phyloP scores from a whole-genome alignment of 2,797 vertebrate species.

The Neosilurus hyrtlii region DNA sequence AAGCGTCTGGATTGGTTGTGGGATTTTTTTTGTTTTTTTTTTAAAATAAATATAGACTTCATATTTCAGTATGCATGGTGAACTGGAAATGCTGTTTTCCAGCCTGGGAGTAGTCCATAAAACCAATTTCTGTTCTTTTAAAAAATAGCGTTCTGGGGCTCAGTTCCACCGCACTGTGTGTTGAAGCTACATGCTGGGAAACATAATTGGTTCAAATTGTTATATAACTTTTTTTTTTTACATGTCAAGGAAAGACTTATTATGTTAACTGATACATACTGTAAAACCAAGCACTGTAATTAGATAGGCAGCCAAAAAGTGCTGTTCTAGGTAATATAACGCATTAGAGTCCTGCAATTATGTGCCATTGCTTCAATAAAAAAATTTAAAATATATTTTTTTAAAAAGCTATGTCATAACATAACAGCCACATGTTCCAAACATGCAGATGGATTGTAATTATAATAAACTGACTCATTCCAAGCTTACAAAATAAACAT shows the following conservation, averaged over 20 bases:
- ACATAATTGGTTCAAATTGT: not conserved
- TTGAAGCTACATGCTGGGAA: not conserved
- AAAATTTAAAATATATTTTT: not conserved
- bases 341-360: not conserved
- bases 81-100: not conserved
- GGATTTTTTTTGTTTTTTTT: no score
- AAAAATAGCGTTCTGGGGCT: not conserved
- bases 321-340: not conserved
- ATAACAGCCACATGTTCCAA: not conserved
- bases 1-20: not conserved
- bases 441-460: not conserved
- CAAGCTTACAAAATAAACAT: not conserved
- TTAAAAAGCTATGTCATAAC: not conserved
- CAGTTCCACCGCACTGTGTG: not conserved
- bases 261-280: not conserved
- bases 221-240: not conserved
- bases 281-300: not conserved
- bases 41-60: not conserved
- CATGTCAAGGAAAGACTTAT: not conserved
- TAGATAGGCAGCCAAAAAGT: not conserved
- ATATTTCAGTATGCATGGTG: not conserved
- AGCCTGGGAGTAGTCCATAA: not conserved
- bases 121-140: not conserved
- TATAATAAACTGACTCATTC: constrained; percentile 3
- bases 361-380: not conserved